Evolutionary conservation across 2,888 invertebrate genomes (phyloP), one percentile per base, ranked within the genome.

Genomic region (Spodoptera exigua): DNA sequence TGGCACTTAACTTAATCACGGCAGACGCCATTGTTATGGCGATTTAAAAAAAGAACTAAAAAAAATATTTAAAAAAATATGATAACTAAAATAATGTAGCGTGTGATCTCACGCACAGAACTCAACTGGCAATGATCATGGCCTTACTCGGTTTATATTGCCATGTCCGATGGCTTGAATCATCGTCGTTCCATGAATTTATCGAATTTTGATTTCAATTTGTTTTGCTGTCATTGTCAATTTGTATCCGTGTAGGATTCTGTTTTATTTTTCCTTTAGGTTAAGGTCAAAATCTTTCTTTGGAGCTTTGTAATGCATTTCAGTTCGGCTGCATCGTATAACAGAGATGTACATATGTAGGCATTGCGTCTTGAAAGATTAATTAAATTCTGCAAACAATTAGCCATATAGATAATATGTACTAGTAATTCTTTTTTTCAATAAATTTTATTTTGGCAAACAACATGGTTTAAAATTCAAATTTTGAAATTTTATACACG

Each of bases 1-100:
- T 83, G 85, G 88, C 93, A 94, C 93, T 89, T 70, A 94, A 89
- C 88, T 87, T 92, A 59, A 93, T 85, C 87, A 93, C 90, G 84
- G 89, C 85, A 74, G 91, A 91, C 83, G 91, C 86, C 93, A 93
- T 93, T 58, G n/a, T n/a, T n/a, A 76, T 75, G 84, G 79, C 83
- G 74, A 66, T 67, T 78, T 78, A 70, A 74, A 83, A 78, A 76
- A 74, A 74, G 72, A 80, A 76, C 73, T 78, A 72, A 78, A 79
- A 80, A 79, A 74, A 78, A 13, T 37, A 47, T 27, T 27, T 27
- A 27, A 27, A 55, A 43, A 51, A 47, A 43, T n/a, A n/a, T 18
- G 49, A 10, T 51, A 27, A 47, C 43, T 59, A 67, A 81, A 82
- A 80, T 63, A 70, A 75, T 74, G 76, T 75, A 67, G 74, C 87